Evolutionary conservation across 2,888 invertebrate species (phyloP).

Genomic region (Oligia strigilis): DNA sequence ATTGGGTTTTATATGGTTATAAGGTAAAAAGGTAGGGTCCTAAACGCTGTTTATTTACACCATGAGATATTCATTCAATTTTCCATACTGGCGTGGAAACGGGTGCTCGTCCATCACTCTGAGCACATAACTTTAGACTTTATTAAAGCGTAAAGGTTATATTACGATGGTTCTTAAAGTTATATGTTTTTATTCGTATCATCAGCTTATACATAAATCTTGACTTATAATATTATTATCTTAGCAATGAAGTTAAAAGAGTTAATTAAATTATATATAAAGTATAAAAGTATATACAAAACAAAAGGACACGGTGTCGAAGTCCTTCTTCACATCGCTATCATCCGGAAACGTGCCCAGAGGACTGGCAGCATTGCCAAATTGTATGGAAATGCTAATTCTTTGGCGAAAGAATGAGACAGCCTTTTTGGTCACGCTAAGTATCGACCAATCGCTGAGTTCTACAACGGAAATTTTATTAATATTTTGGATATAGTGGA

Average conservation of each 20-base stretch:
- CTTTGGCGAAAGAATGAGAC: neutral
- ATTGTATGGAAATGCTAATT: neutral
- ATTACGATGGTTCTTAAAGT: conserved; percentile 34
- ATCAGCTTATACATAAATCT: conserved; percentile 16
- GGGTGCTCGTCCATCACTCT: conserved; percentile 42
- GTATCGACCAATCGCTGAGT: neutral
- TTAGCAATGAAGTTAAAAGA: neutral
- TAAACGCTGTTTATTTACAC: conserved; percentile 60
- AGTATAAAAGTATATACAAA: neutral
- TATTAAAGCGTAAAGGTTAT: conserved; percentile 54
- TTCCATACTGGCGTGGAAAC: conserved; percentile 41
- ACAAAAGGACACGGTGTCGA: neutral
- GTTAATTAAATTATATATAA: conserved; percentile 3
- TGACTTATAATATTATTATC: neutral
- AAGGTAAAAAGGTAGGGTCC: conserved; percentile 59
- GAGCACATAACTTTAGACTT: conserved; percentile 42
- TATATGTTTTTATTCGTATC: conserved; percentile 46
- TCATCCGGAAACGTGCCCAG: neutral
- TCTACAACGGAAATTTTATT: neutral
- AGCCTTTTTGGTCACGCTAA: neutral
- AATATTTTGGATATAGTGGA: neutral
- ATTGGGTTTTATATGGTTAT: conserved; percentile 59
- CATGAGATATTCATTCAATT: conserved; percentile 66
- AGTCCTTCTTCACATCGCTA: neutral
- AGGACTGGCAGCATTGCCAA: neutral